phyloP scores from a whole-genome alignment of 64 coral and sea anemone species.

The Acropora yongei region DNA sequence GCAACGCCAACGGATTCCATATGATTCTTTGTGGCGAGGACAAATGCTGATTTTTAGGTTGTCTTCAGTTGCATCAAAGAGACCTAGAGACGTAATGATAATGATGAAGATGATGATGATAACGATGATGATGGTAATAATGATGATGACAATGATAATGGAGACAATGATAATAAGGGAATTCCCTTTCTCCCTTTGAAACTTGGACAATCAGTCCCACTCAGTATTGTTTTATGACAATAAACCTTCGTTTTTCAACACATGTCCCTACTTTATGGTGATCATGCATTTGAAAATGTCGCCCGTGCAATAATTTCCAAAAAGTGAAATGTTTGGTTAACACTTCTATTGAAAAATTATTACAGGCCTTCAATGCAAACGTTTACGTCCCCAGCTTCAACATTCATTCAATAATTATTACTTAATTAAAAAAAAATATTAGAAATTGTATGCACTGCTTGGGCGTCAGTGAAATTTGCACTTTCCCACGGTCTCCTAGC shows the following conservation, averaged over 20 bases:
- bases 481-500: constrained; percentile 16
- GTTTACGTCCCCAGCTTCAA: too few relatives aligned
- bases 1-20: constrained; percentile 33
- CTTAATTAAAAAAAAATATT: too few relatives aligned
- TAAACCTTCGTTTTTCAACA: neutral
- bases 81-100: constrained; percentile 7
- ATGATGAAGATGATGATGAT: too few relatives aligned
- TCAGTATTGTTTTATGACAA: neutral
- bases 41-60: constrained; percentile 46
- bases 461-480: neutral
- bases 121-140: too few relatives aligned
- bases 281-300: too few relatives aligned
- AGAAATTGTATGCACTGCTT: neutral
- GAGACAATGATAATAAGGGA: neutral
- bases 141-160: neutral
- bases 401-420: too few relatives aligned
- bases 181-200: neutral
- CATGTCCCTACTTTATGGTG: neutral
- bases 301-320: too few relatives aligned
- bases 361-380: too few relatives aligned
- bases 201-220: neutral
- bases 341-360: too few relatives aligned
- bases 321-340: too few relatives aligned
- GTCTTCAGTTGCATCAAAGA: constrained; percentile 30
- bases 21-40: constrained; percentile 40